Evolutionary conservation across 2,797 vertebrate species (phyloP).

Genomic region (Manis pentadactyla): DNA sequence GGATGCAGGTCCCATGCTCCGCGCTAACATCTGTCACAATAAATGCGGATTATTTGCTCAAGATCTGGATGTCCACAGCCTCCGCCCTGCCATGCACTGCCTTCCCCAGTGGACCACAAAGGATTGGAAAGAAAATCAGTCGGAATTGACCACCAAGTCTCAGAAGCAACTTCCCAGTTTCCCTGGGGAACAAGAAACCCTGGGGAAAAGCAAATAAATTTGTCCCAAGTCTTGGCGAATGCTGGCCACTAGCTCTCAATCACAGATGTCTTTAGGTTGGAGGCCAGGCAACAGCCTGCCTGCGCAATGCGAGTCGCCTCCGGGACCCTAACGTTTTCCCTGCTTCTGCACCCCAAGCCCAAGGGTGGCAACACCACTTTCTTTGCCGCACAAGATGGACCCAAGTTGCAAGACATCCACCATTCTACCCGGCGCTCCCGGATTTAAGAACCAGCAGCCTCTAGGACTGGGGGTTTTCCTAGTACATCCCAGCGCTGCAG

Average conservation of each 20-base stretch:
- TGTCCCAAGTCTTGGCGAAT: neutral
- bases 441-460: neutral
- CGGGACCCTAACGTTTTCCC: neutral
- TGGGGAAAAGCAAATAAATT: neutral
- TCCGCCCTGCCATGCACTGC: neutral
- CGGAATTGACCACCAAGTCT: neutral
- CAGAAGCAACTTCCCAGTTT: neutral
- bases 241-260: neutral
- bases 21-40: neutral
- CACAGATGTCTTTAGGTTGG: neutral
- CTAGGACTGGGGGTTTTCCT: neutral
- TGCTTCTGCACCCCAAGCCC: fast-evolving
- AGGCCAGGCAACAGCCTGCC: neutral
- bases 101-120: neutral
- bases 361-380: neutral
- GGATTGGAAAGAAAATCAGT: neutral
- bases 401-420: neutral
- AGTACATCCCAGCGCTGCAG: fast-evolving
- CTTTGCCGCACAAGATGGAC: neutral
- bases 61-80: neutral
- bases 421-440: neutral
- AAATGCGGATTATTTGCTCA: neutral
- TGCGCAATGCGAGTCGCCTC: neutral
- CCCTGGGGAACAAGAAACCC: neutral
- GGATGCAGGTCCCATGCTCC: neutral